Base-by-base conservation (phyloP, 2,888 invertebrate genomes). In the Epiblema foenella region DNA sequence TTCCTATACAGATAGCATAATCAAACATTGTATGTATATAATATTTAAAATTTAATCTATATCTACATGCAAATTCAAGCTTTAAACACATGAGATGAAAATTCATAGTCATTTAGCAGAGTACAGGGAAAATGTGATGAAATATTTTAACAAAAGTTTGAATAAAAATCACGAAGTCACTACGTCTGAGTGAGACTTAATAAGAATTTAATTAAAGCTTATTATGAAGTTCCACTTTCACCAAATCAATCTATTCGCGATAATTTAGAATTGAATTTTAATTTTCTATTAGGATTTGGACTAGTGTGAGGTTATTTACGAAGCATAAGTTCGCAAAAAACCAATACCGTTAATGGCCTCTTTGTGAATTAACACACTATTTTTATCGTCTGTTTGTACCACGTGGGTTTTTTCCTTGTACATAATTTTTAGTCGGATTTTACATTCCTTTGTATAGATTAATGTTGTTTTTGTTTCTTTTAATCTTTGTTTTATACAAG, bases 61-160 rank as follows among this genome's bases (percentile, higher is more conserved):
- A 24, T 56, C 4, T 18, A 39, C 29, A 64, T 58, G 24, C 18
- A 29, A 51, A 63, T 33, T 49, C 8, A 46, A 42, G 12, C 17
- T 18, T 42, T 42, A 52, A 2, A 12, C 24, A 11, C 7, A 17
- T 9, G 10, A 59, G 49, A 64, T 37, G 54, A 57, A 63, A 49
- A 56, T 10, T 51, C 54, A 56, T 59, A 65, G 65, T 46, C 54
- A 24, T 64, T 29, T 29, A 17, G 18, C 10, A 33, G 24, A n/a
- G 46, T 29, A 39, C 11, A n/a, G 15, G 37, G 54, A 64, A 64
- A 69, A 59, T 17, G 0, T 57, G 56, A 49, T 56, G 52, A 63
- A 62, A 63, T 39, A 59, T 77, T 69, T 74, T 62, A 67, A 74
- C 77, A 78, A 77, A 73, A 73, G 74, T 73, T 73, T 71, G 15